Evolutionary conservation across 2,113 vertebrate species (phyloP), one percentile per base, ranked within the genome.

Genomic region (Spizaetus ornatus): DNA sequence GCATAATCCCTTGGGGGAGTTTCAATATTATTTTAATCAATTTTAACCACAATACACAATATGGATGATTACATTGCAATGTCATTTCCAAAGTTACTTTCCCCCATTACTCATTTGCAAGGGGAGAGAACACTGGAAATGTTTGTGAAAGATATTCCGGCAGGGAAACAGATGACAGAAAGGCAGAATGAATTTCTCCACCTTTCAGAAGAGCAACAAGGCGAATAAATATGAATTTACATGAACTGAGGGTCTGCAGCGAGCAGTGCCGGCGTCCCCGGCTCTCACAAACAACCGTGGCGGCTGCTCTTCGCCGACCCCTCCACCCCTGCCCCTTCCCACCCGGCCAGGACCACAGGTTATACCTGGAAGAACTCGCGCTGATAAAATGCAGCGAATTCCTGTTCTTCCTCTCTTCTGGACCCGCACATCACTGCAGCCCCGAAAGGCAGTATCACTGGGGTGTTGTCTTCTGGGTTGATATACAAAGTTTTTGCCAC

Each of bases 21-120:
- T 98, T 98, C 98, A 98, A 98, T 98, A 98, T 98, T 98, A 98
- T 98, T 98, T 98, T 98, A 98, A 98, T 98, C 98, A 98, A 98
- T 98, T 98, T 98, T 98, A 98, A 97, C 98, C 98, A 98, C 97
- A 98, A 97, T 97, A 96, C 96, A 96, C 98, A 98, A 98, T 98
- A 98, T 98, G 97, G 98, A 98, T 98, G 98, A 98, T 98, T 98
- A 98, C 97, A 98, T 97, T 40, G 94, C 98, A 96, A 97, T 97
- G 97, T 96, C 98, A 98, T 98, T 98, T 98, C 97, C 97, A 98
- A 98, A 98, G 98, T 98, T 98, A 93, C 96, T 97, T 97, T 97
- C 95, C 96, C 97, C 85, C 98, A 98, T 98, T 98, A 97, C 95
- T 98, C 98, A 98, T 98, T 82, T 32, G 56, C 93, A 73, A 76